Evolutionary conservation across 2,888 invertebrate species (phyloP).

Genomic region (Zhuqinia jingwanae): DNA sequence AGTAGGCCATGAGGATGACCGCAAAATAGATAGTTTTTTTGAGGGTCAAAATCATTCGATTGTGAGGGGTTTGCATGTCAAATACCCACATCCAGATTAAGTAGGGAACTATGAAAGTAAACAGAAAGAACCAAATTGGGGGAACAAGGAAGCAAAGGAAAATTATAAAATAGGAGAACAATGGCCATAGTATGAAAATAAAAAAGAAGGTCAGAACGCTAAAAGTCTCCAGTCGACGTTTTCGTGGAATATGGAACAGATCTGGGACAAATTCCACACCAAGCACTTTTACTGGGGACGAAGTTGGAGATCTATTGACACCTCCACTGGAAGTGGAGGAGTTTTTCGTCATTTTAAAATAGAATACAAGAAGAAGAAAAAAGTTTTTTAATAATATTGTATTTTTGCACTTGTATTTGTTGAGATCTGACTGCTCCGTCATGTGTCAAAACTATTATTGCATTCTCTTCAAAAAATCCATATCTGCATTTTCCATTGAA

Average conservation of each 20-base stretch:
- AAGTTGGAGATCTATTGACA: too few species aligned
- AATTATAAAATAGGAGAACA: conserved; percentile 81
- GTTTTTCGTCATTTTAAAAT: too few species aligned
- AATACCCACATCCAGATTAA: conserved; percentile 67
- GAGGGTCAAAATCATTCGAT: conserved; percentile 89
- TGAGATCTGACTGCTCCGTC: too few species aligned
- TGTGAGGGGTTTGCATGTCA: conserved; percentile 67
- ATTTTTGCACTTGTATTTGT: too few species aligned
- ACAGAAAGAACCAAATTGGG: too few species aligned
- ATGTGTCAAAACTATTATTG: too few species aligned
- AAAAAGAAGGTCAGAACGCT: conserved; percentile 88
- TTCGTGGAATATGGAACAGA: conserved; percentile 88
- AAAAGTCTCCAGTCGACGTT: conserved; percentile 91
- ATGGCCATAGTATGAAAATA: conserved; percentile 83
- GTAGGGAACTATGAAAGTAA: conserved; percentile 54
- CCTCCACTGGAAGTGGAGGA: too few species aligned
- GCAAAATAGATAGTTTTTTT: conserved; percentile 86
- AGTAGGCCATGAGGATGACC: conserved; percentile 96
- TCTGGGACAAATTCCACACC: conserved; percentile 90
- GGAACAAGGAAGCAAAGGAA: neutral
- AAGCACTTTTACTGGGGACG: conserved; percentile 80
- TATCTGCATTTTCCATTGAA: too few species aligned
- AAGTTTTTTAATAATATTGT: too few species aligned
- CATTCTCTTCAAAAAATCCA: too few species aligned
- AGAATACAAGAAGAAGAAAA: too few species aligned